Base-by-base conservation (phyloP, 2,797 vertebrate species). In the Distichodus sexfasciatus region DNA sequence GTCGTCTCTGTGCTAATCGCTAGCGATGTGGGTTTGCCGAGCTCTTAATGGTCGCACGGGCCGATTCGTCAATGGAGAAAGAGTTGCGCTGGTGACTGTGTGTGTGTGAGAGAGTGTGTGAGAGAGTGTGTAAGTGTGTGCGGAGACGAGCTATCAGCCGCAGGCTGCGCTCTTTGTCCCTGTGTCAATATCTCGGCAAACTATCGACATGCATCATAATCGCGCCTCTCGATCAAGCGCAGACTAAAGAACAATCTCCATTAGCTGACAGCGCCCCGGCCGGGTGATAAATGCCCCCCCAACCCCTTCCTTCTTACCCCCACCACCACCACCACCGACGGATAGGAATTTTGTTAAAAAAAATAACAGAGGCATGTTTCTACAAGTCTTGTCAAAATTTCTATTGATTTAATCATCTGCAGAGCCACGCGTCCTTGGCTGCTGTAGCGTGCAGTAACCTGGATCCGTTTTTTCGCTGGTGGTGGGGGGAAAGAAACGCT, bases 341-440 rank as follows among this genome's bases (percentile, higher is more conserved):
- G 90, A 90, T 93, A 94, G 93, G 93, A 94, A 94, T 93, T 91
- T 91, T 87, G 87, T 93, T 89, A 92, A 95, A 95, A 93, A 93
- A 94, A n/a, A n/a, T n/a, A n/a, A n/a, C n/a, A 94, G 91, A 94
- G 91, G 88, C 93, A 92, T 95, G 94, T 97, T 94, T 92, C 91
- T 93, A 94, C 94, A 94, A 93, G 92, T 94, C 93, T 93, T 94
- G 92, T 95, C 93, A 94, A 94, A 95, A 95, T 92, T n/a, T 93
- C 88, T 94, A 96, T 96, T 95, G 94, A 98, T 96, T 96, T 94
- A 94, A 94, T 96, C 93, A 95, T 96, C 93, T 94, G 87, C 93
- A 93, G 91, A 94, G 92, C 93, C 92, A 92, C 90, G 89, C 90
- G 93, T 91, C 93, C 89, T 92, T 93, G 91, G 89, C 89, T 92